phyloP scores from a whole-genome alignment of 2,888 invertebrate species.

The Ormyrus nitidulus region DNA sequence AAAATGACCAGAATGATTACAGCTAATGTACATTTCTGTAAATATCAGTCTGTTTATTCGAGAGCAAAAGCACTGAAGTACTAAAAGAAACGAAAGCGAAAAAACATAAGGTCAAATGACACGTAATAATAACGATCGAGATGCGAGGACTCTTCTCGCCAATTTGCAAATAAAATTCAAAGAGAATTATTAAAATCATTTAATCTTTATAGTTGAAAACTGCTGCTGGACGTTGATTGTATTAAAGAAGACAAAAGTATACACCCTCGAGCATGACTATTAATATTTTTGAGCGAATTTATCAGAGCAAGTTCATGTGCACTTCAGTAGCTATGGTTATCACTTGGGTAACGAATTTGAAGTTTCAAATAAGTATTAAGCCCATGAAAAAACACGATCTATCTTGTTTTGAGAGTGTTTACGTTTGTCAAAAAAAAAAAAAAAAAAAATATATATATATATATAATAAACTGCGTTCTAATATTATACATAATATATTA shows the following conservation, averaged over 20 bases:
- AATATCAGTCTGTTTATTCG: constrained; percentile 55
- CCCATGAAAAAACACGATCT: constrained; percentile 23
- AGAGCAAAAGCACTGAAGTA: constrained; percentile 56
- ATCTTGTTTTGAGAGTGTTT: constrained; percentile 45
- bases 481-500: constrained; percentile 62
- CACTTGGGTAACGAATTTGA: constrained; percentile 32
- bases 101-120: constrained; percentile 31
- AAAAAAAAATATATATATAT: not conserved
- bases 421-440: constrained; percentile 54
- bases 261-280: constrained; percentile 38
- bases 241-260: constrained; percentile 46
- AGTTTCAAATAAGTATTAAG: constrained; percentile 10
- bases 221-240: constrained; percentile 52
- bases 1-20: constrained; percentile 43
- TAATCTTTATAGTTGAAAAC: constrained; percentile 50
- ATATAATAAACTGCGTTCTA: constrained; percentile 55
- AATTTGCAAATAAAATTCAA: constrained; percentile 49
- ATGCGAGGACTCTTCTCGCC: constrained; percentile 12
- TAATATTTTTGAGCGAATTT: constrained; percentile 33
- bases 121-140: not conserved
- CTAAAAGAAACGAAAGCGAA: constrained; percentile 36
- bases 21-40: constrained; percentile 58
- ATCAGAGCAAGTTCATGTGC: constrained; percentile 22
- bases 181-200: constrained; percentile 47
- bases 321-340: constrained; percentile 32